phyloP scores from a whole-genome alignment of 2,888 invertebrate genomes.

The Timema cristinae region DNA sequence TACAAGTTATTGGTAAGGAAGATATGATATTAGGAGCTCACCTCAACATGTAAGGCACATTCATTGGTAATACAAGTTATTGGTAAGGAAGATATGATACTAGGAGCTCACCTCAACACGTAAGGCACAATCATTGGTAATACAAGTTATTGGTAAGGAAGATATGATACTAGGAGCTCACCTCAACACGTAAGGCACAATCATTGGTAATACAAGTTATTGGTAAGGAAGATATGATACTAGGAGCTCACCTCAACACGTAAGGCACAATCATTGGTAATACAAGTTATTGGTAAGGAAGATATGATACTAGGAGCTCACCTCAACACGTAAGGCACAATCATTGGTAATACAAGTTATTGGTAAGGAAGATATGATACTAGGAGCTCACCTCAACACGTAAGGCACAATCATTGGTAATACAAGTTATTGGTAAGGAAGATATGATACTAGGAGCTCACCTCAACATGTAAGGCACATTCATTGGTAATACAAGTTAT shows the following conservation, averaged over 20 bases:
- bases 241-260: conserved; percentile 84
- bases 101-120: conserved; percentile 84
- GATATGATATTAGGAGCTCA: conserved; percentile 59
- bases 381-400: conserved; percentile 84
- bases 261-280: conserved; percentile 89
- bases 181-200: too few species aligned
- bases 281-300: not conserved
- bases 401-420: conserved; percentile 89
- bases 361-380: not conserved
- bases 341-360: too few species aligned
- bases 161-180: conserved; percentile 59
- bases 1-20: not conserved
- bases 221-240: not conserved
- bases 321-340: too few species aligned
- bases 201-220: too few species aligned
- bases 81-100: not conserved
- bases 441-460: conserved; percentile 59
- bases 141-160: not conserved
- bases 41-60: too few species aligned
- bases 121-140: conserved; percentile 89
- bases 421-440: not conserved
- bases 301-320: conserved; percentile 59
- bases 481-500: too few species aligned
- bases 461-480: too few species aligned
- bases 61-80: too few species aligned